Conservation (phyloP, 2,113 vertebrate species). For the Chaetodon auriga region DNA sequence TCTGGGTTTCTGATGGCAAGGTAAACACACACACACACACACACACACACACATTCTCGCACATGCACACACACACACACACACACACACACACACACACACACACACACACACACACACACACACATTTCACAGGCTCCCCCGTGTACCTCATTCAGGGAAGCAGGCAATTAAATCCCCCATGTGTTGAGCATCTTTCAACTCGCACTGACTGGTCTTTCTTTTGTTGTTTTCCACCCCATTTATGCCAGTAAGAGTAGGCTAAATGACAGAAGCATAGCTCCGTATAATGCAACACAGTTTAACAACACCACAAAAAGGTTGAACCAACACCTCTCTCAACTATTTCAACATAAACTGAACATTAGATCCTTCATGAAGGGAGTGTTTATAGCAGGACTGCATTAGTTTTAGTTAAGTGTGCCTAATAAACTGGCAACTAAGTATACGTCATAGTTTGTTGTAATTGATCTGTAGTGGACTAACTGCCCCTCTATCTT, state of each 20-base stretch:
- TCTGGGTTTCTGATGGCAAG: conserved; percentile 96
- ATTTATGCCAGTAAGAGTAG: not conserved
- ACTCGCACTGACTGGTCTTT: not conserved
- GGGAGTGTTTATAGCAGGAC: not conserved
- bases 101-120: too few species aligned
- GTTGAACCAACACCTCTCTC: not conserved
- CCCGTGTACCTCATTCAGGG: not conserved
- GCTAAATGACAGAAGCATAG: not conserved
- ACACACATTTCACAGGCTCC: not conserved
- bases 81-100: too few species aligned
- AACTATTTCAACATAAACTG: not conserved
- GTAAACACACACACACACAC: conserved; percentile 74
- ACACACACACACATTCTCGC: not conserved
- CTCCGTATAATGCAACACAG: not conserved
- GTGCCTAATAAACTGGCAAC: too few species aligned
- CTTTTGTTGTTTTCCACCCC: not conserved
- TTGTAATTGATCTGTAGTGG: not conserved
- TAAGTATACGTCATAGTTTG: not conserved
- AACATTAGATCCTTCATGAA: not conserved
- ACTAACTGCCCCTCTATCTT: not conserved
- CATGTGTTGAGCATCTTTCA: not conserved
- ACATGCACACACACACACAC: too few species aligned
- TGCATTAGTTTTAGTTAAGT: not conserved
- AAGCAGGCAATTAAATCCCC: not conserved
- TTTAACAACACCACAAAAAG: not conserved